Percentiles rank a stretch among this genome's conserved stretches.
Conservation (phyloP, 2,797 vertebrate genomes). For the Bucorvus abyssinicus region DNA sequence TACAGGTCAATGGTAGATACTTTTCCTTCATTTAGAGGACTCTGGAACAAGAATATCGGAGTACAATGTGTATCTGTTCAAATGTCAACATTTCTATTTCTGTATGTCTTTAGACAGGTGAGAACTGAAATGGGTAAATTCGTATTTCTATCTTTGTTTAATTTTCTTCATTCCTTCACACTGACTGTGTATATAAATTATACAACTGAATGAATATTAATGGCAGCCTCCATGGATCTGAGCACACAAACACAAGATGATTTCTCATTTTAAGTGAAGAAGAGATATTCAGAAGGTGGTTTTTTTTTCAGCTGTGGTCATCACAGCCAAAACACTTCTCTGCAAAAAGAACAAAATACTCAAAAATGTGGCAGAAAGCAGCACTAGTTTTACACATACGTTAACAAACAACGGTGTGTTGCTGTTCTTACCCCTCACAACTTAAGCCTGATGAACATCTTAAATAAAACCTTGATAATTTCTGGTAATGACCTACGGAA, state of each 20-base stretch:
- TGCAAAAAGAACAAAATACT: background rate
- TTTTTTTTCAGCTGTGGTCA: background rate
- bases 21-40: background rate
- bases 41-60: background rate
- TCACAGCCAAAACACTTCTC: background rate
- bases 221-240: background rate
- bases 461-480: background rate
- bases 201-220: background rate
- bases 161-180: background rate
- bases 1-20: background rate
- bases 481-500: background rate
- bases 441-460: background rate
- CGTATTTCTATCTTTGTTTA: background rate
- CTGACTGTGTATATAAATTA: background rate
- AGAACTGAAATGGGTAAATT: background rate
- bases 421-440: background rate
- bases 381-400: background rate
- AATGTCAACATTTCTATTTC: background rate
- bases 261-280: background rate
- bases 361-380: background rate
- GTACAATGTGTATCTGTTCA: background rate
- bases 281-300: background rate
- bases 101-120: background rate
- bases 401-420: background rate
- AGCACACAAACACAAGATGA: background rate